These are phyloP conservation scores for Hemiscyllium ocellatum DNA, from an alignment of 2,113 vertebrate species.

Conservation along the genomic window DNA sequence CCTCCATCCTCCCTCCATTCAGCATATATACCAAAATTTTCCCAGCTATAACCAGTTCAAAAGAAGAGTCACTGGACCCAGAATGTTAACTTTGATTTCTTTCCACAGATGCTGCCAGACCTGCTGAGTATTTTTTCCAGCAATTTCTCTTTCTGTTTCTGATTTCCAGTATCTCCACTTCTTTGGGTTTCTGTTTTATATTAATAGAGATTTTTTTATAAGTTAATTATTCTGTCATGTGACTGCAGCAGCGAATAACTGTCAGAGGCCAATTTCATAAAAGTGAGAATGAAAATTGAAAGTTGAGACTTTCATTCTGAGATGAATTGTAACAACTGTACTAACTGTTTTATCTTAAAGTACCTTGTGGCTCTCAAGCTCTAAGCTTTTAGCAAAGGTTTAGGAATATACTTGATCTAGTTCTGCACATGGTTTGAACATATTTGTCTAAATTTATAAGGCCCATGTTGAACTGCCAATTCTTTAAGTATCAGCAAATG, in stretches of 20 bases:
- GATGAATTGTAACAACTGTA: background rate
- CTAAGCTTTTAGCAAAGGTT: background rate
- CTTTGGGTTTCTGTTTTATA: background rate
- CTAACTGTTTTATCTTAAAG: background rate
- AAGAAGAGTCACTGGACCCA: no score
- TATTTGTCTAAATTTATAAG: background rate
- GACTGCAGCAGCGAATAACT: background rate
- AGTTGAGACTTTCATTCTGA: background rate
- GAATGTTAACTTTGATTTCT: no score
- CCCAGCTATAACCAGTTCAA: no score
- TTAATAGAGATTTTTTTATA: background rate
- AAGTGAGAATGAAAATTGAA: background rate
- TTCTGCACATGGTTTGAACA: background rate
- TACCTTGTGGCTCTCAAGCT: background rate
- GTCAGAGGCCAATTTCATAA: background rate
- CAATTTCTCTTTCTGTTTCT: no score
- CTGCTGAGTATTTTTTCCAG: no score
- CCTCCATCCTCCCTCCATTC: no score
- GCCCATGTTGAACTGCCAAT: background rate
- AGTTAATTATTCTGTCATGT: background rate
- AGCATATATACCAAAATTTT: no score
- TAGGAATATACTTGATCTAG: background rate
- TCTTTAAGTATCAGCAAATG: background rate
- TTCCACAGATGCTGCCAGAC: no score
- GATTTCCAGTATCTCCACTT: no score